These are phyloP conservation scores for Chromoteleia sp. DNA, from an alignment of 2,888 invertebrate species.

Conservation along the genomic window DNA sequence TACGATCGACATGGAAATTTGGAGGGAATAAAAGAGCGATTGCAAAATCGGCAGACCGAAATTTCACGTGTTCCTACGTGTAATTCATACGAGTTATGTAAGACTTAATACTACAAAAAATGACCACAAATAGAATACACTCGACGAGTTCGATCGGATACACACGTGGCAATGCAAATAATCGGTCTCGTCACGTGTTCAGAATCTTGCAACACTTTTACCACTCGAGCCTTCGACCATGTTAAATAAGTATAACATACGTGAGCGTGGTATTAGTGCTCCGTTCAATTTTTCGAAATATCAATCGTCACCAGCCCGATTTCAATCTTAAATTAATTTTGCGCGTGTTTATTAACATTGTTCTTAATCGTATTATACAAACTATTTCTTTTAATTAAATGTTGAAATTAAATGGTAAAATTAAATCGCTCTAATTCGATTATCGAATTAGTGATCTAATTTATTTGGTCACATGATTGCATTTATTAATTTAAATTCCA, in stretches of 20 bases:
- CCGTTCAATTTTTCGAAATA: constrained; percentile 55
- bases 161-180: constrained; percentile 60
- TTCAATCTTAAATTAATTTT: background rate
- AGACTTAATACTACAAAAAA: constrained; percentile 44
- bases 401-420: no score
- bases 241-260: constrained; percentile 44
- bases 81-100: constrained; percentile 46
- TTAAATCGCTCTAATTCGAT: no score
- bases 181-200: constrained; percentile 63
- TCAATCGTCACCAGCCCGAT: constrained; percentile 31
- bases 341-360: no score
- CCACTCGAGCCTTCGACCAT: constrained; percentile 45
- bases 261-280: constrained; percentile 7
- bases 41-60: constrained; percentile 20
- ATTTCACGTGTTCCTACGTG: constrained; percentile 35
- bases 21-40: constrained; percentile 4
- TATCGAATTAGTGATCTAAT: no score
- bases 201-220: constrained; percentile 46
- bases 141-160: constrained; percentile 29
- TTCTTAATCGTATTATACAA: no score
- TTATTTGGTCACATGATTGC: no score
- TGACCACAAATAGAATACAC: constrained; percentile 42
- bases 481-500: no score
- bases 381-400: no score
- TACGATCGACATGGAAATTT: constrained; percentile 12